Base-by-base conservation (phyloP, 1,140 invertebrate genomes). In the Neuroterus valhalla region DNA sequence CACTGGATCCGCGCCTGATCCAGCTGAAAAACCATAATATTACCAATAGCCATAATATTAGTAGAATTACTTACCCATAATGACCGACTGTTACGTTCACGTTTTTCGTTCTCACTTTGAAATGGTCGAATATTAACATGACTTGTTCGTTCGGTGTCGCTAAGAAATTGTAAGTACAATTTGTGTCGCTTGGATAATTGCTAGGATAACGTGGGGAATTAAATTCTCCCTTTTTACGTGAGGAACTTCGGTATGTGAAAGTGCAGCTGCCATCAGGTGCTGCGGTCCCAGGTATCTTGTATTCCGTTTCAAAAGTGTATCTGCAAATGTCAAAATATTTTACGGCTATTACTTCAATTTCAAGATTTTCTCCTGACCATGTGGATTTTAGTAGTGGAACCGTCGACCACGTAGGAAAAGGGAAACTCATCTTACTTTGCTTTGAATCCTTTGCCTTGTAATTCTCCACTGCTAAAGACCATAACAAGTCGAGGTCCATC, bases 161-260 rank as follows among this genome's bases (percentile, higher is more conserved):
- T 76, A 94, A 86, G 89, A 99, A 97, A 79, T 95, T 92, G 90
- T 98, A 99, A 52, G 95, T 96, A 91, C 98, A 99, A 90, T 96
- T 96, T 38, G 95, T 97, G 84, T 95, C 94, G 81, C 96, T 96
- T 66, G 97, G 97, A 92, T 99, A 99, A 90, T 97, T 98, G 84
- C 95, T 95, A 81, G 98, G 98, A 92, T 98, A 97, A 50, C 97
- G 93, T 12, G 98, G 98, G 17, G 97, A 98, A 89, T 99, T 99
- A 87, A 99, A 97, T 80, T 96, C 95, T 17, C 98, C 98, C 67
- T 93, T 92, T 87, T 97, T 97, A 79, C 94, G 92, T 50, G 94
- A 95, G 74, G 93, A 93, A 88, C 96, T 98, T 71, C 93, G 92
- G 90, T 98, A 99, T 0, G 95, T 95, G 88, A 98, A 99, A 55